phyloP scores from a whole-genome alignment of 2,888 invertebrate genomes.

The Ectobius pallidus region DNA sequence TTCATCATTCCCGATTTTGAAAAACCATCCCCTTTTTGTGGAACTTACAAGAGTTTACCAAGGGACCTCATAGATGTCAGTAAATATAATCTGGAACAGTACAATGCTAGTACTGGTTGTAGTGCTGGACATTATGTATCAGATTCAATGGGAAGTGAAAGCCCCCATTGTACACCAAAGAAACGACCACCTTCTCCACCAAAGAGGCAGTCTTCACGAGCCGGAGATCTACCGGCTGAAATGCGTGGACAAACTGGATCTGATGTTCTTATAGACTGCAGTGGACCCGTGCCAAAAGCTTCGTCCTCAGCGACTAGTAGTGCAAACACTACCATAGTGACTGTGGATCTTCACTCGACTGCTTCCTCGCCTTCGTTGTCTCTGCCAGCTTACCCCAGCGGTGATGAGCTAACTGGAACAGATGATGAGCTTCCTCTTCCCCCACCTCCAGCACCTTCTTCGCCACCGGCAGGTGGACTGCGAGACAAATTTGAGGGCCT shows the following conservation, averaged over 20 bases:
- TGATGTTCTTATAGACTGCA: slow-evolving; percentile 55
- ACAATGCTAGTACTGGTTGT: slow-evolving; percentile 20
- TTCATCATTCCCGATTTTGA: slow-evolving; percentile 35
- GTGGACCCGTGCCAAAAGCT: slow-evolving; percentile 52
- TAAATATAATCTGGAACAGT: slow-evolving; percentile 56
- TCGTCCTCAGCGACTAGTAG: slow-evolving; percentile 54
- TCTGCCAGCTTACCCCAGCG: slow-evolving; percentile 68
- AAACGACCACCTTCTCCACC: slow-evolving; percentile 85
- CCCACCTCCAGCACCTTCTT: slow-evolving; percentile 67
- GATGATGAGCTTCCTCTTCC: slow-evolving; percentile 69
- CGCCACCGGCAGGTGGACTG: slow-evolving; percentile 59
- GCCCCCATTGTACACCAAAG: slow-evolving; percentile 47
- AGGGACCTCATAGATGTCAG: slow-evolving; percentile 57
- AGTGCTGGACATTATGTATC: slow-evolving; percentile 12
- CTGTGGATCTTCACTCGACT: slow-evolving; percentile 49
- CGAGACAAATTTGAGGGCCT: slow-evolving; percentile 32
- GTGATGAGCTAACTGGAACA: slow-evolving; percentile 63
- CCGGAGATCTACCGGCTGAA: slow-evolving; percentile 36
- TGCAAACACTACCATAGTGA: slow-evolving; percentile 50
- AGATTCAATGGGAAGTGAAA: slow-evolving; percentile 1
- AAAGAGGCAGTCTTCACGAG: slow-evolving; percentile 66
- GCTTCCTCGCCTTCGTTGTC: slow-evolving; percentile 60
- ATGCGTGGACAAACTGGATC: slow-evolving; percentile 44
- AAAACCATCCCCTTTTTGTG: slow-evolving; percentile 45
- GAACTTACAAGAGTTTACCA: slow-evolving; percentile 61